phyloP scores from a whole-genome alignment of 2,113 vertebrate genomes.

The Nicator chloris region DNA sequence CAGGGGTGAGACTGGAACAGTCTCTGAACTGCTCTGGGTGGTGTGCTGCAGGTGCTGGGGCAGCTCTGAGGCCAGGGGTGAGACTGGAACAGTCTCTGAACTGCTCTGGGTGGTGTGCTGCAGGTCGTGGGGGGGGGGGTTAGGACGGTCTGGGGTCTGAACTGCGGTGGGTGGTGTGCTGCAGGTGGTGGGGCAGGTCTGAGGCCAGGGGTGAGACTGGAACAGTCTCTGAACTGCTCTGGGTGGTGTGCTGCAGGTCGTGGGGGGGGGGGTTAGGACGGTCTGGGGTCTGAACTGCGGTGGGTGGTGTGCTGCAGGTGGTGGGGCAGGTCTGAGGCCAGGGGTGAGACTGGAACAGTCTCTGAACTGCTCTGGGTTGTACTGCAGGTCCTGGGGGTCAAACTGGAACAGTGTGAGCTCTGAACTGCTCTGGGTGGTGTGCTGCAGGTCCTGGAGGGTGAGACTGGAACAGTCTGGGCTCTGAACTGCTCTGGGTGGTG shows the following conservation, averaged over 20 bases:
- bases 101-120: background rate
- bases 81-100: background rate
- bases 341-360: background rate
- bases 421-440: background rate
- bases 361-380: background rate
- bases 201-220: fast-evolving
- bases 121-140: too few species aligned
- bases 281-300: background rate
- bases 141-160: background rate
- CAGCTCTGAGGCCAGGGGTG: too few species aligned
- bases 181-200: too few species aligned
- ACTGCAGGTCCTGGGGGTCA: background rate
- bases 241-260: background rate
- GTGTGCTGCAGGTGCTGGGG: too few species aligned
- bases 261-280: too few species aligned
- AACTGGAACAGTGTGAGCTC: background rate
- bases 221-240: background rate
- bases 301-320: background rate
- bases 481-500: background rate
- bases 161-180: background rate
- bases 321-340: too few species aligned
- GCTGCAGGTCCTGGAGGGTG: too few species aligned
- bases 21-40: background rate
- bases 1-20: background rate
- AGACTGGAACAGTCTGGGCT: background rate